These are phyloP conservation scores for Rhipidura dahli DNA, from an alignment of 2,113 vertebrate species.

Conservation along the genomic window DNA sequence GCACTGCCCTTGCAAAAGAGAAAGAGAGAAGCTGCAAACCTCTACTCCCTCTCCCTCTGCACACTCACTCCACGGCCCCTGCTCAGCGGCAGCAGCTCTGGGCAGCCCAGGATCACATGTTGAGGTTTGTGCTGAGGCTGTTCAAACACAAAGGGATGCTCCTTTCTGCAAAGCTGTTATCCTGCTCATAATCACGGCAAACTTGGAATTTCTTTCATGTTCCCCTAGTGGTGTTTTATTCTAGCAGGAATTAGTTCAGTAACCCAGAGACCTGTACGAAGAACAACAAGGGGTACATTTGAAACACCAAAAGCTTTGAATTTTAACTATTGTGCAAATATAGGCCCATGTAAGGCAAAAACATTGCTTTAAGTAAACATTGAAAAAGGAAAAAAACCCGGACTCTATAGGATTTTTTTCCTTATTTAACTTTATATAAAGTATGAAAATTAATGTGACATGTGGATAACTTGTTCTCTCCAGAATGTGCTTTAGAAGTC, in stretches of 20 bases:
- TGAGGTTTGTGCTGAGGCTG: not conserved
- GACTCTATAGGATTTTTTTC: not conserved
- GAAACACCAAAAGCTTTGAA: not conserved
- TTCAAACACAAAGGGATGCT: not conserved
- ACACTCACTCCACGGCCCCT: not conserved
- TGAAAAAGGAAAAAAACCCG: not conserved
- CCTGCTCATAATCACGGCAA: not conserved
- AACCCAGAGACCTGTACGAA: not conserved
- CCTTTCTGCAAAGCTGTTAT: not conserved
- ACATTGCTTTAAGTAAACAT: not conserved
- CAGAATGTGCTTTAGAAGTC: constrained; percentile 45
- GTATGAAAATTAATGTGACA: constrained; percentile 57
- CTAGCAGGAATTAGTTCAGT: not conserved
- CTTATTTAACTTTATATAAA: constrained; percentile 11
- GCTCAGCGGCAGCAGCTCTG: not conserved
- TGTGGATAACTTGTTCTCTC: constrained; percentile 25
- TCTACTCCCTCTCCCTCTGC: not conserved
- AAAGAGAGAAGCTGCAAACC: not conserved
- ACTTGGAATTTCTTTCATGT: not conserved
- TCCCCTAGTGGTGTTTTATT: not conserved
- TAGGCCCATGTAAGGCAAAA: not conserved
- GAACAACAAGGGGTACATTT: not conserved
- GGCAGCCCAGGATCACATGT: not conserved
- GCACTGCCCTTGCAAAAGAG: not conserved
- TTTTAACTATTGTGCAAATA: not conserved